Conservation (phyloP, 1,140 invertebrate genomes). For the Drosophila pachea region DNA sequence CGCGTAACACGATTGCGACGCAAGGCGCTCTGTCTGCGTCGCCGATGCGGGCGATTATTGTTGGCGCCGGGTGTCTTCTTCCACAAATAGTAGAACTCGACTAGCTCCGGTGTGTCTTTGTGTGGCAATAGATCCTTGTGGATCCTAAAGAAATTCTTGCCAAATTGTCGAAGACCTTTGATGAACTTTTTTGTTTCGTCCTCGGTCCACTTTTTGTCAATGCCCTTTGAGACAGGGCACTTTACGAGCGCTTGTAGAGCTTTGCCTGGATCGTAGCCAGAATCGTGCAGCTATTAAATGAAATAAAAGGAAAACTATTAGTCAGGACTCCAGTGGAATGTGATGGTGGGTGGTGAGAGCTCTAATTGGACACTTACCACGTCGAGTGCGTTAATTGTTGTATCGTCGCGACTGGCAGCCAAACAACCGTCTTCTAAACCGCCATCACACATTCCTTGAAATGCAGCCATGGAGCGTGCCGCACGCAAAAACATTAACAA, state of each 20-base stretch:
- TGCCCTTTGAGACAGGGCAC: constrained; percentile 96
- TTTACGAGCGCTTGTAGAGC: constrained; percentile 97
- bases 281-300: constrained; percentile 88
- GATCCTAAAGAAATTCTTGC: constrained; percentile 99
- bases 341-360: neutral
- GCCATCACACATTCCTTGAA: constrained; percentile 97
- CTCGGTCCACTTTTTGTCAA: constrained; percentile 98
- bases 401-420: constrained; percentile 97
- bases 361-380: constrained; percentile 82
- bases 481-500: constrained; percentile 98
- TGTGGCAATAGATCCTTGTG: constrained; percentile 96
- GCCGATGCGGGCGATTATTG: constrained; percentile 93
- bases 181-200: constrained; percentile 99
- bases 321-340: neutral
- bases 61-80: constrained; percentile 99
- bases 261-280: constrained; percentile 96
- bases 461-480: constrained; percentile 96
- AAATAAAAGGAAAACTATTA: neutral
- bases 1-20: constrained; percentile 91
- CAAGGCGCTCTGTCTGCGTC: constrained; percentile 92
- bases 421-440: constrained; percentile 98
- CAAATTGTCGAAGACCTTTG: constrained; percentile 97
- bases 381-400: constrained; percentile 97
- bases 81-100: constrained; percentile 99
- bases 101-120: constrained; percentile 97